These are phyloP conservation scores for Megathymus violae DNA, from an alignment of 1,140 invertebrate species.

Conservation along the genomic window DNA sequence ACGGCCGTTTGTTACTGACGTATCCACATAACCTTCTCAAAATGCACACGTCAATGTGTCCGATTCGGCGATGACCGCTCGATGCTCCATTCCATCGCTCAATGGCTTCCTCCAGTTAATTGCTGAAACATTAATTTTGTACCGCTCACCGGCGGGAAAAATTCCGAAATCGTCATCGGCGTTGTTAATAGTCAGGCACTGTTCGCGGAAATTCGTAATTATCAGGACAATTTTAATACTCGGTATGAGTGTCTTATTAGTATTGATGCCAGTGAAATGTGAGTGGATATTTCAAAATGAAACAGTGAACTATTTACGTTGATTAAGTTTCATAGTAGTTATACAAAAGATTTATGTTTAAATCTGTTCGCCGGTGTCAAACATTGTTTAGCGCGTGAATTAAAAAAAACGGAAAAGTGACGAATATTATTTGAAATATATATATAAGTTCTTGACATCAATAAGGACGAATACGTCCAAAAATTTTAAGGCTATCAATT, in stretches of 20 bases:
- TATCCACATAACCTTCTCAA: slow-evolving; percentile 7
- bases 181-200: slow-evolving; percentile 18
- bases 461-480: too few relatives aligned
- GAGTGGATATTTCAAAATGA: background rate
- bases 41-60: slow-evolving; percentile 2
- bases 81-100: slow-evolving; percentile 21
- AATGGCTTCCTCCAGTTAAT: slow-evolving; percentile 29
- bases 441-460: too few relatives aligned
- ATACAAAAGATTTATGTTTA: too few relatives aligned
- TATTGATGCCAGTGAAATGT: background rate
- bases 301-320: background rate
- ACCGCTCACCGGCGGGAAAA: slow-evolving; percentile 26
- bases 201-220: slow-evolving; percentile 19
- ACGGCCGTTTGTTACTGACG: too few relatives aligned
- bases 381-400: too few relatives aligned
- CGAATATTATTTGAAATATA: too few relatives aligned
- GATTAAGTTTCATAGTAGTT: too few relatives aligned
- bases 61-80: slow-evolving; percentile 20
- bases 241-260: background rate
- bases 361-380: too few relatives aligned
- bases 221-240: background rate
- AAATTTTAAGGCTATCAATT: too few relatives aligned
- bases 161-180: slow-evolving; percentile 18
- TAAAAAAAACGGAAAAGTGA: too few relatives aligned
- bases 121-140: slow-evolving; percentile 13